Evolutionary conservation across 2,888 invertebrate species (phyloP), one percentile per base, ranked within the genome.

Genomic region (Amiota minor): DNA sequence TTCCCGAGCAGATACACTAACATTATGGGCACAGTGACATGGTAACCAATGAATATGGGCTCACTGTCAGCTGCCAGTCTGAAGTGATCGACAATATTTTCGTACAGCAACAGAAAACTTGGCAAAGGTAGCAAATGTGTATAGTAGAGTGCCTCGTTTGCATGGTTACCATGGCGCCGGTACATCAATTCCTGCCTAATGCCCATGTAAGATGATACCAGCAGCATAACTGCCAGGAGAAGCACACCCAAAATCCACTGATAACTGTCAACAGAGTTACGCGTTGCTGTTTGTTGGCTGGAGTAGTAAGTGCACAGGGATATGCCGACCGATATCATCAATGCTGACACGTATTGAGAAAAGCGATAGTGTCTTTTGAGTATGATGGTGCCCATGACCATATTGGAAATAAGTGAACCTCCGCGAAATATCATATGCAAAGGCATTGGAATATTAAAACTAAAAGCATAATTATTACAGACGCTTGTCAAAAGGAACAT

Each of bases 401-500:
- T 95, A 88, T 98, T 98, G 0, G 98, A 97, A 91, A 98, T 96
- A n/a, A 98, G 91, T 11, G 98, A 98, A 10, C 98, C 98, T 1
- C 85, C 95, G 91, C 98, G 92, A 90, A 99, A 99, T 87, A 99
- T 98, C 95, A 99, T 98, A 88, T 99, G 99, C 50, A 99, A 91
- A 0, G 99, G 98, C 94, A 99, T 98, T 0, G 99, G 94, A 84
- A 99, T 98, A 89, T 98, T 97, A 87, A 97, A 98, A 88, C 95
- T 94, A 85, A 99, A 96, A 0, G 98, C 98, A 91, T 97, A 97
- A 89, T 99, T 99, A 87, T 97, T 97, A 76, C 95, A 94, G 1
- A 98, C 95, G 89, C 97, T 98, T 16, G 95, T 94, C 0, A 96
- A 90, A 91, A 98, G 98, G 90, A 98, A 99, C 91, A 98, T 95